These are phyloP conservation scores for Cephalopholis sonnerati DNA, from an alignment of 2,113 vertebrate species.

Conservation along the genomic window DNA sequence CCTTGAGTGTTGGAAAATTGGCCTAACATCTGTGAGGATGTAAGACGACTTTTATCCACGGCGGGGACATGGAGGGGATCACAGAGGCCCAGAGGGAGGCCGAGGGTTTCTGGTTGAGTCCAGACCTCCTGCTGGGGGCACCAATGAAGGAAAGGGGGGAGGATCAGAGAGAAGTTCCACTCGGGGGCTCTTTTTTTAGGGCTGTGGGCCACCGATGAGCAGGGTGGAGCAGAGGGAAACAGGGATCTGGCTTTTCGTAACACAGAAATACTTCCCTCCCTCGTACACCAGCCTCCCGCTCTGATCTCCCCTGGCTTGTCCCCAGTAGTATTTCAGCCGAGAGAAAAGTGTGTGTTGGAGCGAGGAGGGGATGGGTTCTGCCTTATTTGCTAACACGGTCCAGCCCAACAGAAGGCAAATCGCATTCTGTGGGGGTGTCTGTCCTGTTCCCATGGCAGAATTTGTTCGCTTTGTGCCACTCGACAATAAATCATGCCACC, in stretches of 20 bases:
- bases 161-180: slow-evolving; percentile 60
- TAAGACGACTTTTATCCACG: slow-evolving; percentile 70
- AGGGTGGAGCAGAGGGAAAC: slow-evolving; percentile 53
- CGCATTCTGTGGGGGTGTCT: slow-evolving; percentile 65
- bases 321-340: slow-evolving; percentile 41
- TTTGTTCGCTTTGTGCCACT: slow-evolving; percentile 66
- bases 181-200: slow-evolving; percentile 44
- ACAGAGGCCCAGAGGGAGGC: slow-evolving; percentile 60
- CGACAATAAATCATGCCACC: slow-evolving; percentile 75
- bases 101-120: slow-evolving; percentile 61
- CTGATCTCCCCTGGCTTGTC: slow-evolving; percentile 52
- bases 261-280: slow-evolving; percentile 50
- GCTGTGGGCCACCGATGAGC: slow-evolving; percentile 39
- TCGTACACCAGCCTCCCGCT: slow-evolving; percentile 53
- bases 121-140: slow-evolving; percentile 62
- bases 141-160: slow-evolving; percentile 49
- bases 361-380: slow-evolving; percentile 49
- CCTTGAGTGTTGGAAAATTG: slow-evolving; percentile 65
- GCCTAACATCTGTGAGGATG: slow-evolving; percentile 75
- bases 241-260: slow-evolving; percentile 45
- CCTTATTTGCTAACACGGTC: slow-evolving; percentile 73
- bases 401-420: slow-evolving; percentile 78
- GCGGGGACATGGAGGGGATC: slow-evolving; percentile 60
- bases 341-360: slow-evolving; percentile 37
- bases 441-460: slow-evolving; percentile 74